Base-by-base conservation (phyloP, 1,140 invertebrate genomes). In the Homarus americanus region DNA sequence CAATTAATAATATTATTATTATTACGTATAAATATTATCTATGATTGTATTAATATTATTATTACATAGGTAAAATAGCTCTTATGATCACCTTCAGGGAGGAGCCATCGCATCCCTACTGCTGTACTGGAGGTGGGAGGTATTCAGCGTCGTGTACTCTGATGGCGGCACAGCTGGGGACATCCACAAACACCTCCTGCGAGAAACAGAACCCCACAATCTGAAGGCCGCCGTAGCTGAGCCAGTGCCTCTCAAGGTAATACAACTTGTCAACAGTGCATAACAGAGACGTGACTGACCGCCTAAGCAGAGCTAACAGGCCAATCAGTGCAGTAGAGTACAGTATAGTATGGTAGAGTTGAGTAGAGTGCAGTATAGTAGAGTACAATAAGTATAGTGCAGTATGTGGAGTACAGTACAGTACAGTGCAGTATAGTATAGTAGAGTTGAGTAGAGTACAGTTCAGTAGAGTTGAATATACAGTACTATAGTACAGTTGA, bases 101-200 rank as follows among this genome's bases (percentile, higher is more conserved):
- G 92, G 91, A 20, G 93, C 92, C 9, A 80, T 94, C 20, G 82
- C 93, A 0, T 91, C 85, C 15, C 66, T 94, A 24, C 44, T 93
- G 36, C 75, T 91, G 20, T 92, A 93, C 36, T 93, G 93, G 63
- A 91, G 92, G 24, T 94, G 93, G 93, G 84, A 90, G 41, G 93
- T 93, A 58, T 92, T 94, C 7, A 93, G 93, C 32, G 87, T 93
- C 12, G 82, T 94, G 38, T 93, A 94, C 92, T 92, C 92, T 38
- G 93, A 93, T 41, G 90, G 83, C 17, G 87, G 88, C 66, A 92
- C 92, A 36, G 66, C 92, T 63, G 88, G 87, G 2, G 93, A 94
- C 87, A 75, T 93, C 9, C 93, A 93, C 40, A 91, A 93, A 72
- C 92, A 93, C 10, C 92, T 94, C 15, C 82, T 92, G 41, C 87